phyloP scores from a whole-genome alignment of 1,140 invertebrate species.

The Diuraphis noxia region DNA sequence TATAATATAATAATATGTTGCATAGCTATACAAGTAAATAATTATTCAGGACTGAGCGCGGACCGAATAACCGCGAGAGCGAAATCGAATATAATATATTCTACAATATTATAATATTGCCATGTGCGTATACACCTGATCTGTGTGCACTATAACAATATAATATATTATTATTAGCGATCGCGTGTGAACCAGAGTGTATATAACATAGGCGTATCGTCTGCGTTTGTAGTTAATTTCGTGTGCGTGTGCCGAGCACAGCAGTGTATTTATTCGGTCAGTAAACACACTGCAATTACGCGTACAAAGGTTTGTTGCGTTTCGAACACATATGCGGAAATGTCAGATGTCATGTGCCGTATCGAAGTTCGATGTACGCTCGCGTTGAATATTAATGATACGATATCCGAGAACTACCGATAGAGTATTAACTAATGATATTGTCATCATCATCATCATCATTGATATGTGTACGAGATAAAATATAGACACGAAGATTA shows the following conservation, averaged over 20 bases:
- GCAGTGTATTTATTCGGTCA: slow-evolving; percentile 6
- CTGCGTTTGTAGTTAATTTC: not conserved
- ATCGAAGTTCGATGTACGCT: not conserved
- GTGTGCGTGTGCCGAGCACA: not conserved
- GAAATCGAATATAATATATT: not conserved
- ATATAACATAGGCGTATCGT: not conserved
- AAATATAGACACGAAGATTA: too few species aligned
- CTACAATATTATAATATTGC: too few species aligned
- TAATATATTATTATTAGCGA: not conserved
- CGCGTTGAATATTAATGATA: not conserved
- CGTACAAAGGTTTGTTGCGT: not conserved
- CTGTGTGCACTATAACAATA: not conserved
- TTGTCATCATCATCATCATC: not conserved
- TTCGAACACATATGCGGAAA: not conserved
- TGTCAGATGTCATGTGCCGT: not conserved
- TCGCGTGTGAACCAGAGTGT: not conserved
- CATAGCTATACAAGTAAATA: too few species aligned
- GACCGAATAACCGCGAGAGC: not conserved
- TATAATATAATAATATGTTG: not conserved
- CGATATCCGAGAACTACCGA: not conserved
- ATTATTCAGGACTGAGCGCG: not conserved
- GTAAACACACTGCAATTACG: not conserved
- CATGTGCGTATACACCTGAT: not conserved
- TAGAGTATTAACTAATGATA: too few species aligned
- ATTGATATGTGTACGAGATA: too few species aligned